phyloP scores from a whole-genome alignment of 2,113 vertebrate species.

The Hyaena hyaena region DNA sequence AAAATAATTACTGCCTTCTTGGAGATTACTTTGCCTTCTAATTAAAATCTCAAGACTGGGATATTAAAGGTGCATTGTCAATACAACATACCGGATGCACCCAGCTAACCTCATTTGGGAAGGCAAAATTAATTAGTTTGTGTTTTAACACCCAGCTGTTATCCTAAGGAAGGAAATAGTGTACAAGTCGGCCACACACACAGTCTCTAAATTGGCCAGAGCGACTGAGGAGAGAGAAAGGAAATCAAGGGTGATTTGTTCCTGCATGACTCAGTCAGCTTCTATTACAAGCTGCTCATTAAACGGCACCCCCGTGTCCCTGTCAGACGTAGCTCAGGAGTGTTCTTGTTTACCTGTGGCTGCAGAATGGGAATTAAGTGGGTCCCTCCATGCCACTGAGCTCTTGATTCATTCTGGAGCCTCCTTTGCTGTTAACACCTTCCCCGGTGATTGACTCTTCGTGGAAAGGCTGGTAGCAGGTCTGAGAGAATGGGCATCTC shows the following conservation, averaged over 20 bases:
- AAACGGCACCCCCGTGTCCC: neutral
- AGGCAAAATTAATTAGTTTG: constrained; percentile 88
- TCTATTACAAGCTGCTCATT: constrained; percentile 58
- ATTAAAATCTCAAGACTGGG: constrained; percentile 87
- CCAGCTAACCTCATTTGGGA: constrained; percentile 84
- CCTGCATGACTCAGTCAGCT: constrained; percentile 8
- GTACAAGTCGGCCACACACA: constrained; percentile 27
- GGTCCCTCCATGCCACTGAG: neutral
- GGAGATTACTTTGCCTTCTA: constrained; percentile 84
- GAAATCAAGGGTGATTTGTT: constrained; percentile 71
- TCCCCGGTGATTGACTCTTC: neutral
- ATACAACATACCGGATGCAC: constrained; percentile 77
- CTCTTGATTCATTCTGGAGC: neutral
- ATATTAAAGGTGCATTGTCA: constrained; percentile 84
- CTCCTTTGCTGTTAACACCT: neutral
- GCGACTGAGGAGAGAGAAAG: constrained; percentile 52
- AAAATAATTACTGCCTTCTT: constrained; percentile 86
- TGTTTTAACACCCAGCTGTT: constrained; percentile 86
- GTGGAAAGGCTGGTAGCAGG: neutral
- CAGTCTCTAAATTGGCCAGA: constrained; percentile 80
- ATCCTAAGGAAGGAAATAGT: constrained; percentile 62
- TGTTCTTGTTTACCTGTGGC: constrained; percentile 28
- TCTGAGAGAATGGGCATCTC: neutral
- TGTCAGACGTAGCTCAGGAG: constrained; percentile 15
- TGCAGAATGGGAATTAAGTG: neutral